Evolutionary conservation across 2,797 vertebrate genomes (phyloP), one percentile per base, ranked within the genome.

Genomic region (Champsocephalus esox): DNA sequence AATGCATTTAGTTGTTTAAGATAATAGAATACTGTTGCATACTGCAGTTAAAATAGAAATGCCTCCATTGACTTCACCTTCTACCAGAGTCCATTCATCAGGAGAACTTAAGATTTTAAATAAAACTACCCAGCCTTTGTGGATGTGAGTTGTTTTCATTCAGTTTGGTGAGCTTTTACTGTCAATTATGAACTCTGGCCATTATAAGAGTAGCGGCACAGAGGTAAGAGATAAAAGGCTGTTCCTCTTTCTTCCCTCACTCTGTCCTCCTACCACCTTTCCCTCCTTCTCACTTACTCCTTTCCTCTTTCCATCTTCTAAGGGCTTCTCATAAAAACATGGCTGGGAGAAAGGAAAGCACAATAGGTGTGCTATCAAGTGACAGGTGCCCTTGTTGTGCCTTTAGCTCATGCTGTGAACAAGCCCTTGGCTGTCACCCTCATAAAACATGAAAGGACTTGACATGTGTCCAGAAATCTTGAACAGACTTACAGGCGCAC

Each of bases 381-480:
- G 92, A 90, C 91, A 89, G 89, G 83, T 84, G 86, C 84, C 88
- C 90, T 89, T 93, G 89, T 91, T 89, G 84, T 89, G 87, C 89
- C 83, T 91, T 91, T 88, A 85, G 75, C 88, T 84, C 86, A 70
- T 73, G 73, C 76, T 81, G 85, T 77, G 89, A 94, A 92, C 91
- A 90, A 92, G 90, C 75, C 88, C 86, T 87, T 32, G 38, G 82
- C 74, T 48, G 19, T 71, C 81, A 71, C 80, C 88, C 85, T 91
- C 88, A 87, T 91, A 88, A 92, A 92, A 93, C 91, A 92, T 89
- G 86, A 92, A 93, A 88, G 79, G 78, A 84, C 82, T 77, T 83
- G 88, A 91, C 90, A 82, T 87, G 85, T 88, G 90, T 88, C 87
- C 78, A 69, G 87, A 85, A 83, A 80, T 80, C 77, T 86, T 60